Base-by-base conservation (phyloP, 37 sponge, comb jelly and placozoan species). In the Agelas oroides region DNA sequence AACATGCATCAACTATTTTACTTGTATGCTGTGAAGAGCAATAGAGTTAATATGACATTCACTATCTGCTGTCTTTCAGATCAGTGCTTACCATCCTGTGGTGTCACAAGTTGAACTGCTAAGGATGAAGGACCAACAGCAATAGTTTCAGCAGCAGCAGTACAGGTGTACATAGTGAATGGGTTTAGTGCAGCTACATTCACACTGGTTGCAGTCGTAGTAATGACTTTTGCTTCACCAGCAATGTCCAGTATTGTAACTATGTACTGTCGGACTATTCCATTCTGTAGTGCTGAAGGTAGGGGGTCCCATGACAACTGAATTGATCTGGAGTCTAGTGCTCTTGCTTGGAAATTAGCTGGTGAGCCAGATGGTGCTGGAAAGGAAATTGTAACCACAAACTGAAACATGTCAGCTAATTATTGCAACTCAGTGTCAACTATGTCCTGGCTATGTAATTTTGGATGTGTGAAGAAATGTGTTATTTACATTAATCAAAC, bases 141-240 rank as follows among this genome's bases (percentile, higher is more conserved):
- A 0, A 87, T 41, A 19, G 88, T 87, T 23, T 37, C 54, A 20
- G 88, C 88, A 40, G 88, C 67, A 3, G 80, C 76, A 53, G 75
- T 5, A n/a, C 63, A 18, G 1, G 23, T 19, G 65, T 87, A 81
- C 58, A 19, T 32, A 46, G 59, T 66, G 73, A 41, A 72, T 12
- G 88, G 88, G 23, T 80, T 81, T 14, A 57, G 27, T 14, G 24
- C 20, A 34, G 68, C 67, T 20, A 16, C 53, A 41, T 33, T 23
- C 18, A 53, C 6, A 17, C 40, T 32, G 6, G 23, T 11, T 15
- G 74, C 84, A 25, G 46, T 1, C 32, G 76, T 55, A 54, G 73
- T 59, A 17, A 86, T 39, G 21, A 8, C 8, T 8, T 46, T 46
- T 46, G 3, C 46, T 8, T 8, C 8, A 3, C 46, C 46, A 17